Conservation (phyloP, 2,888 invertebrate genomes). For the Dicranocentrus wangi region DNA sequence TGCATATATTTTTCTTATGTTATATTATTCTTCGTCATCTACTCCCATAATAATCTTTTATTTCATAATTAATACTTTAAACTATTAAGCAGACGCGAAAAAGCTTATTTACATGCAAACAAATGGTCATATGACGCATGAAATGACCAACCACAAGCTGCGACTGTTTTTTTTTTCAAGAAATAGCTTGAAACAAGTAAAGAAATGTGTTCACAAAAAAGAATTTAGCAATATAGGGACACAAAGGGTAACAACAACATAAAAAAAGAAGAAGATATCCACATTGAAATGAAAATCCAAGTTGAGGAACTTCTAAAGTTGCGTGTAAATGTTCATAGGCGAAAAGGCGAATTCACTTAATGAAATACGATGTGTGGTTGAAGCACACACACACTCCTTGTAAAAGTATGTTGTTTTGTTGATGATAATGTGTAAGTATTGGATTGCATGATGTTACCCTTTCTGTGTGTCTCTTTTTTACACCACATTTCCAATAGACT, state of each 20-base stretch:
- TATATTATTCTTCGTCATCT: no score
- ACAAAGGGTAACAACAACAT: background rate
- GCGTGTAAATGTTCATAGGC: conserved; percentile 17
- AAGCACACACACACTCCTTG: background rate
- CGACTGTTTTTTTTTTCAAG: background rate
- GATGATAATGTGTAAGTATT: conserved; percentile 31
- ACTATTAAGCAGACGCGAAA: no score
- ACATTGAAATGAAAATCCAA: conserved; percentile 13
- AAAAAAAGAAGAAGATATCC: conserved; percentile 6
- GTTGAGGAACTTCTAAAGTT: conserved; percentile 10
- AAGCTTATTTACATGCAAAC: background rate
- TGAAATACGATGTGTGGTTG: conserved; percentile 24
- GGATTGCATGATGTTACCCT: conserved; percentile 34
- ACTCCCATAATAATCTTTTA: no score
- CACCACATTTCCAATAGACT: conserved; percentile 6
- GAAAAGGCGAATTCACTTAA: conserved; percentile 20
- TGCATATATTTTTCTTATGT: no score
- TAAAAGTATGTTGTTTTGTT: conserved; percentile 21
- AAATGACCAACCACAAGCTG: conserved; percentile 8
- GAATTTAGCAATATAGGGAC: background rate
- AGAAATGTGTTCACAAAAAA: background rate
- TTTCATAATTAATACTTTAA: no score
- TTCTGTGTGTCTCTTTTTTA: conserved; percentile 16
- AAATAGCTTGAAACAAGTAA: background rate
- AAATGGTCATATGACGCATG: conserved; percentile 6